Evolutionary conservation across 1,140 invertebrate genomes (phyloP).

Genomic region (Zaprionus ghesquierei): DNA sequence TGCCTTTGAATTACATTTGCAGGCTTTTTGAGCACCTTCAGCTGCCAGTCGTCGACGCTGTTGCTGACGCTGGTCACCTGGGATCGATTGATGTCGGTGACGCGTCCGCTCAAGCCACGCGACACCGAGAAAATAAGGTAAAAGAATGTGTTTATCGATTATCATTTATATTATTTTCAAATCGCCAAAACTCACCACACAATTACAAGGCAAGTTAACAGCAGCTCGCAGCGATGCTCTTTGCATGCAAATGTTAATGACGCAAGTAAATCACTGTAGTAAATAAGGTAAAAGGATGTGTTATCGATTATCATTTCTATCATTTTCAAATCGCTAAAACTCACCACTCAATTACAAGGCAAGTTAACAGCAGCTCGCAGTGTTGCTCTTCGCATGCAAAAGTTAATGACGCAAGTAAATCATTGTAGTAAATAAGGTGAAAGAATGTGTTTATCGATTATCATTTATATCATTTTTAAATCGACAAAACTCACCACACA

Average conservation of each 20-base stretch:
- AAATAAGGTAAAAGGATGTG: constrained; percentile 43
- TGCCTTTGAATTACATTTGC: constrained; percentile 38
- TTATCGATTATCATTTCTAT: background rate
- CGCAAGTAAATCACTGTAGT: no score
- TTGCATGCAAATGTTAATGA: no score
- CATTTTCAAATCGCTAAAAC: background rate
- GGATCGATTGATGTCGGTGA: constrained; percentile 86
- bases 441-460: background rate
- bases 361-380: no score
- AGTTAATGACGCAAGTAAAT: no score
- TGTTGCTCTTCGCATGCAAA: background rate
- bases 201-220: background rate
- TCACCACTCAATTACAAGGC: background rate
- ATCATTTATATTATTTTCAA: background rate
- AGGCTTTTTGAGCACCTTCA: constrained; percentile 87
- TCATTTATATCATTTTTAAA: background rate
- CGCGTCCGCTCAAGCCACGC: constrained; percentile 84
- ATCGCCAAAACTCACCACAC: background rate
- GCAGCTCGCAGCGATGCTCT: background rate
- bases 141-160: background rate
- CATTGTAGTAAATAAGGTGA: constrained; percentile 65
- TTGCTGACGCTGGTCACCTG: constrained; percentile 86
- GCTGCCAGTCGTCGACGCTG: constrained; percentile 87
- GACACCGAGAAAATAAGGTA: constrained; percentile 67
- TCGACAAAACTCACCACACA: background rate